Conservation (phyloP, 30 jellyfish, hydroid and myxozoan species). For the Aurelia sp. region DNA sequence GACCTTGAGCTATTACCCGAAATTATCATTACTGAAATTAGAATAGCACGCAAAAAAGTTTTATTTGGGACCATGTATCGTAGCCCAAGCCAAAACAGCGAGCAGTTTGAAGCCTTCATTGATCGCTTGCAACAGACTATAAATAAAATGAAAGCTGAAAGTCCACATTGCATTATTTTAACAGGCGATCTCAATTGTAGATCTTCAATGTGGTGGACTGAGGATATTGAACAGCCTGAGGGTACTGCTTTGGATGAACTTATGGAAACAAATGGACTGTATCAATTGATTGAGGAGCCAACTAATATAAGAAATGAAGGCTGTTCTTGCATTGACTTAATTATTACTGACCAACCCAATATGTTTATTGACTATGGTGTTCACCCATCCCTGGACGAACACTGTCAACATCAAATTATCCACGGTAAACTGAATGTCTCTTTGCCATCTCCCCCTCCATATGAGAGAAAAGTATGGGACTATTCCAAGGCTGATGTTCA, state of each 20-base stretch:
- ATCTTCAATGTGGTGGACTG: slow-evolving; percentile 64
- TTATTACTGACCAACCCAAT: too few species aligned
- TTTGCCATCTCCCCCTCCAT: slow-evolving; percentile 51
- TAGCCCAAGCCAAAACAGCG: too few species aligned
- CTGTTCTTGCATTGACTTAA: too few species aligned
- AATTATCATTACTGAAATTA: slow-evolving; percentile 46
- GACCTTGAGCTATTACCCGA: slow-evolving; percentile 1
- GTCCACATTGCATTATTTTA: slow-evolving; percentile 49
- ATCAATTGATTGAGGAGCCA: too few species aligned
- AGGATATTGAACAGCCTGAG: slow-evolving; percentile 42
- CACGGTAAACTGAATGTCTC: slow-evolving; percentile 27
- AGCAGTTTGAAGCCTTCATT: too few species aligned
- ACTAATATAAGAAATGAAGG: too few species aligned
- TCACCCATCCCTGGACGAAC: too few species aligned
- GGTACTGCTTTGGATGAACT: too few species aligned
- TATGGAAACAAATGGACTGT: too few species aligned
- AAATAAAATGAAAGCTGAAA: slow-evolving; percentile 55
- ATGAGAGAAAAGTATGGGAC: slow-evolving; percentile 43
- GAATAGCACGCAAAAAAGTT: slow-evolving; percentile 37
- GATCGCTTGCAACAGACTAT: slow-evolving; percentile 8
- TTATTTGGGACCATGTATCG: background rate
- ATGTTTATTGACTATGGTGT: too few species aligned
- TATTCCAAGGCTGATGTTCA: slow-evolving; percentile 41
- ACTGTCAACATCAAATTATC: background rate
- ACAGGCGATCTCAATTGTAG: slow-evolving; percentile 1